phyloP scores from a whole-genome alignment of 2,113 vertebrate species.

The Lophius piscatorius region DNA sequence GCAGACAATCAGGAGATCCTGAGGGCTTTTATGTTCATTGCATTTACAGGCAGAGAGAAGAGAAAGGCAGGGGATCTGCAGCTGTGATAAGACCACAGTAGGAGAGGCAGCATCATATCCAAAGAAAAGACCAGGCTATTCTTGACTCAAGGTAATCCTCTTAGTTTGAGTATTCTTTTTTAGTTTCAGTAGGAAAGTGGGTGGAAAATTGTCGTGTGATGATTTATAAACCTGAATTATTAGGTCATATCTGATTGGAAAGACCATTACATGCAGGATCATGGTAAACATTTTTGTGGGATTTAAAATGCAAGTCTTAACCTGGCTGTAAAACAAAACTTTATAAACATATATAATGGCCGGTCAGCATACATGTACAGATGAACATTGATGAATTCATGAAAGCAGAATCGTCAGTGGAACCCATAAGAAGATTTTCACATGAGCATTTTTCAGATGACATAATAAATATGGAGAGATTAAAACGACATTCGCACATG shows the following conservation, averaged over 20 bases:
- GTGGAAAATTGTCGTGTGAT: constrained; percentile 6
- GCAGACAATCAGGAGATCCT: constrained; percentile 20
- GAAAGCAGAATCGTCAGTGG: not conserved
- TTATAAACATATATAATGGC: too few relatives aligned
- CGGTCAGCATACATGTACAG: constrained; percentile 1
- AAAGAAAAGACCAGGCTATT: constrained; percentile 32
- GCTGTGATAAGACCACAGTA: constrained; percentile 35
- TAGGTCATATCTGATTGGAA: constrained; percentile 12
- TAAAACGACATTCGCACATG: constrained; percentile 35
- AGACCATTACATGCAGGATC: constrained; percentile 20
- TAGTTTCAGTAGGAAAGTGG: not conserved
- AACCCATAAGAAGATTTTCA: constrained; percentile 1
- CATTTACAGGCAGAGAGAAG: constrained; percentile 22
- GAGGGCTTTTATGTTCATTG: constrained; percentile 27
- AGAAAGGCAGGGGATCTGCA: constrained; percentile 28
- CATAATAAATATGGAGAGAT: constrained; percentile 25
- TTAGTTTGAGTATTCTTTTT: constrained; percentile 1
- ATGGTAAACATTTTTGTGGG: constrained; percentile 10
- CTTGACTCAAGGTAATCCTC: constrained; percentile 32
- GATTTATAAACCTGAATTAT: constrained; percentile 23
- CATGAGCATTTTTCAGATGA: constrained; percentile 7
- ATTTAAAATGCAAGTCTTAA: not conserved
- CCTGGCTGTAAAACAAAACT: too few relatives aligned
- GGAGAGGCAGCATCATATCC: constrained; percentile 22
- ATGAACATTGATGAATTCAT: constrained; percentile 8